Evolutionary conservation across 2,888 invertebrate species (phyloP).

Genomic region (Tenodera sinensis): DNA sequence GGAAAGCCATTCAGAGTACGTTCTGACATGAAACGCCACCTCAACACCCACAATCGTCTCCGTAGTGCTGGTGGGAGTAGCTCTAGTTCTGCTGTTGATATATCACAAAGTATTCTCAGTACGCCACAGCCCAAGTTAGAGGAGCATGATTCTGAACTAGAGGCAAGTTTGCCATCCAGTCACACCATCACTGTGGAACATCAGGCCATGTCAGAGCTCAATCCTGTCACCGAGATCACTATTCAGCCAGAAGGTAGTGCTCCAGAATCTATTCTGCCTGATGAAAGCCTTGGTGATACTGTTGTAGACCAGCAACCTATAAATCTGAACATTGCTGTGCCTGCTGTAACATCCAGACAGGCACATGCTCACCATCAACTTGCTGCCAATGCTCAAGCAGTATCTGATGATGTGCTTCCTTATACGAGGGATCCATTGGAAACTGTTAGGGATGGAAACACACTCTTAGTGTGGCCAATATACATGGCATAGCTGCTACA

Average conservation of each 20-base stretch:
- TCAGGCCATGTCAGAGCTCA: slow-evolving; percentile 19
- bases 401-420: slow-evolving; percentile 34
- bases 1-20: slow-evolving; percentile 78
- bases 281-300: slow-evolving; percentile 33
- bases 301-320: slow-evolving; percentile 32
- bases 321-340: slow-evolving; percentile 34
- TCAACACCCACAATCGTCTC: slow-evolving; percentile 60
- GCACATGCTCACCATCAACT: slow-evolving; percentile 30
- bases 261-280: slow-evolving; percentile 32
- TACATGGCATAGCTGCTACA: slow-evolving; percentile 35
- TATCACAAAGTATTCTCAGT: background rate
- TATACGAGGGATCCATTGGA: slow-evolving; percentile 44
- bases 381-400: slow-evolving; percentile 33
- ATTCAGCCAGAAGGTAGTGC: slow-evolving; percentile 21
- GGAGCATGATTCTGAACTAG: slow-evolving; percentile 21
- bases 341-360: slow-evolving; percentile 21
- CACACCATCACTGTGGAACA: slow-evolving; percentile 18
- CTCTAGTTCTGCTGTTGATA: background rate
- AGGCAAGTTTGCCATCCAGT: background rate
- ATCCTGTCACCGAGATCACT: slow-evolving; percentile 28
- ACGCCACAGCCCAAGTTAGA: slow-evolving; percentile 9
- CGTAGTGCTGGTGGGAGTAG: background rate
- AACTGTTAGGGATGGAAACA: slow-evolving; percentile 44
- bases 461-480: slow-evolving; percentile 46
- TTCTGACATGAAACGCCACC: slow-evolving; percentile 79